Percentiles rank a stretch among this genome's conserved stretches.
Evolutionary conservation across 2,113 vertebrate genomes (phyloP).

Genomic region (Nansenia antarctica): DNA sequence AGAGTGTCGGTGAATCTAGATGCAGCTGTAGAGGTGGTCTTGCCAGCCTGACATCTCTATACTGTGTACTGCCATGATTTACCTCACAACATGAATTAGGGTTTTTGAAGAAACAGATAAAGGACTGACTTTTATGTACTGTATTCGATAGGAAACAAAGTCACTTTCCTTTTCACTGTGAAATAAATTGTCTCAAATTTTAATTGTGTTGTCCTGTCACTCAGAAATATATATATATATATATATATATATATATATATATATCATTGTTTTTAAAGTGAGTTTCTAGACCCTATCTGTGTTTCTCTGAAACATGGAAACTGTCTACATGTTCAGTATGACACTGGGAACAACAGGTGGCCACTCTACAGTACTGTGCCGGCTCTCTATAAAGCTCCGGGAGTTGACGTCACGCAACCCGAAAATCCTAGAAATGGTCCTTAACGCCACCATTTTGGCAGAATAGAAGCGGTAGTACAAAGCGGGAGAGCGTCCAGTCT

Average conservation of each 20-base stretch:
- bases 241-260: no score
- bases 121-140: neutral
- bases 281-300: no score
- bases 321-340: neutral
- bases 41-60: neutral
- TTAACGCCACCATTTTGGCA: no score
- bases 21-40: neutral
- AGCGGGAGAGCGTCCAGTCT: no score
- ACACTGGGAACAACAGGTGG: neutral
- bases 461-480: no score
- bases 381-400: no score
- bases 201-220: neutral
- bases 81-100: neutral
- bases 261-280: no score
- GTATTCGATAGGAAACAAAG: neutral
- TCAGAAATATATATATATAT: no score
- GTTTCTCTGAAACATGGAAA: no score
- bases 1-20: no score
- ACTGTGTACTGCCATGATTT: neutral
- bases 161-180: neutral
- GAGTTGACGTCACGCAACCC: no score
- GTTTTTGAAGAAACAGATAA: neutral
- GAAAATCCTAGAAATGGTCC: no score
- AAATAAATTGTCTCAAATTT: neutral
- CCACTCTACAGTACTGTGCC: neutral